Evolutionary conservation across 2,888 invertebrate species (phyloP).

Genomic region (Drosophila algonquin): DNA sequence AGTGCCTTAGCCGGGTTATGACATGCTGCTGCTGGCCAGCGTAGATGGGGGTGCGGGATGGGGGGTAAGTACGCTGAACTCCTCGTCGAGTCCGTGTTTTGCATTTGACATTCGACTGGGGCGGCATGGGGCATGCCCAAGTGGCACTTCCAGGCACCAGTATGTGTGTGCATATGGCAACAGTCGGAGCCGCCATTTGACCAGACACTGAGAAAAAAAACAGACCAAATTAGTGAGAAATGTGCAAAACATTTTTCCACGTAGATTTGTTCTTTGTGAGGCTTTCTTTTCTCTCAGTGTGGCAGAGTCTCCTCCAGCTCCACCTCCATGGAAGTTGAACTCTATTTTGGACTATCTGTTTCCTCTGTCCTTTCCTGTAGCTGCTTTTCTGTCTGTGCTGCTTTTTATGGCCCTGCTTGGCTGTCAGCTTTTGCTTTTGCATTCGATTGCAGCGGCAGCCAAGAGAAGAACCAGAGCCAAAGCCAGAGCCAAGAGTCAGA

Average conservation of each 20-base stretch:
- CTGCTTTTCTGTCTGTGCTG: constrained; percentile 15
- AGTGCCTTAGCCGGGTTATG: constrained; percentile 28
- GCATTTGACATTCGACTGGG: constrained; percentile 40
- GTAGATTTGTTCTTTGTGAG: not conserved
- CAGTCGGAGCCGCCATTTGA: not conserved
- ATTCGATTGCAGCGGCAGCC: constrained; percentile 18
- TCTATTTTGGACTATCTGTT: constrained; percentile 42
- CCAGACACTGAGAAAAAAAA: not conserved
- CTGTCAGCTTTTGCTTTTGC: constrained; percentile 34
- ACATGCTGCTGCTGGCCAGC: constrained; percentile 10
- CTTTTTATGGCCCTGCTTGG: constrained; percentile 36
- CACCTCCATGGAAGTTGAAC: not conserved
- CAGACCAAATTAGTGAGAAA: no score
- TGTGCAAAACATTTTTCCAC: no score
- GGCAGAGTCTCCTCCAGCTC: constrained; percentile 3
- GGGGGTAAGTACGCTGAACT: not conserved
- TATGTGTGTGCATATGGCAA: constrained; percentile 4
- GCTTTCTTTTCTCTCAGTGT: not conserved
- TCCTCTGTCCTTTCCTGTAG: constrained; percentile 18
- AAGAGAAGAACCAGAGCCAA: not conserved
- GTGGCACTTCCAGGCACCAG: constrained; percentile 36
- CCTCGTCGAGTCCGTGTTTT: constrained; percentile 14
- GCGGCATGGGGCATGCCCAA: not conserved
- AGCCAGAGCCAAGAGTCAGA: not conserved
- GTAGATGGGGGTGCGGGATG: not conserved